phyloP scores from a whole-genome alignment of 1,140 invertebrate species.

The Belonocnema kinseyi region DNA sequence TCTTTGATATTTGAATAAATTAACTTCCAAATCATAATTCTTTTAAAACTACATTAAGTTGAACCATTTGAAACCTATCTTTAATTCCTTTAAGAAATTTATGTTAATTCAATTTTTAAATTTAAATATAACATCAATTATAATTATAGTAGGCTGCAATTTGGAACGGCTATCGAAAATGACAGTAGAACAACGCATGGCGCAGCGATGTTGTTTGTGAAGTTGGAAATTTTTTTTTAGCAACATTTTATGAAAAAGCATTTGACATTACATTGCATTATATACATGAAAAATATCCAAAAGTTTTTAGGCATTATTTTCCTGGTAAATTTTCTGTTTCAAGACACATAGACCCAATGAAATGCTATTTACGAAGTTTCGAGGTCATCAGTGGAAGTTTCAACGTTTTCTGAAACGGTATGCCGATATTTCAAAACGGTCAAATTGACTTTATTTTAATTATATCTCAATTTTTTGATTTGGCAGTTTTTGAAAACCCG shows the following conservation, averaged over 20 bases:
- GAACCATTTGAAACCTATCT: no score
- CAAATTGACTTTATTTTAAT: background rate
- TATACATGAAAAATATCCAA: conserved; percentile 37
- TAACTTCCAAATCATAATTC: no score
- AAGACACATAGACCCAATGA: conserved; percentile 56
- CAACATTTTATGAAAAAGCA: conserved; percentile 44
- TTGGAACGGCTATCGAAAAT: conserved; percentile 15
- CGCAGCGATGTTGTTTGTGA: conserved; percentile 49
- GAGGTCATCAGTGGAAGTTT: conserved; percentile 42
- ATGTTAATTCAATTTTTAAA: no score
- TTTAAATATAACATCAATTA: no score
- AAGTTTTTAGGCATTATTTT: conserved; percentile 31
- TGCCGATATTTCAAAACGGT: conserved; percentile 9
- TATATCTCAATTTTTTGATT: no score
- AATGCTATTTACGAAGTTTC: conserved; percentile 61
- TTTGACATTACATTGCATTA: no score
- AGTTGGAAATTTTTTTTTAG: conserved; percentile 48
- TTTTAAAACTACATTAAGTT: no score
- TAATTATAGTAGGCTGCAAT: background rate
- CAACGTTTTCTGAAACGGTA: conserved; percentile 54
- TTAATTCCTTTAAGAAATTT: no score
- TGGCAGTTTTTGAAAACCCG: no score
- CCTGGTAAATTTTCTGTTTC: conserved; percentile 59
- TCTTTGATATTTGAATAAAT: no score
- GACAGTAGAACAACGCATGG: conserved; percentile 50